Evolutionary conservation across 2,113 vertebrate genomes (phyloP).

Genomic region (Amazona guildingii): DNA sequence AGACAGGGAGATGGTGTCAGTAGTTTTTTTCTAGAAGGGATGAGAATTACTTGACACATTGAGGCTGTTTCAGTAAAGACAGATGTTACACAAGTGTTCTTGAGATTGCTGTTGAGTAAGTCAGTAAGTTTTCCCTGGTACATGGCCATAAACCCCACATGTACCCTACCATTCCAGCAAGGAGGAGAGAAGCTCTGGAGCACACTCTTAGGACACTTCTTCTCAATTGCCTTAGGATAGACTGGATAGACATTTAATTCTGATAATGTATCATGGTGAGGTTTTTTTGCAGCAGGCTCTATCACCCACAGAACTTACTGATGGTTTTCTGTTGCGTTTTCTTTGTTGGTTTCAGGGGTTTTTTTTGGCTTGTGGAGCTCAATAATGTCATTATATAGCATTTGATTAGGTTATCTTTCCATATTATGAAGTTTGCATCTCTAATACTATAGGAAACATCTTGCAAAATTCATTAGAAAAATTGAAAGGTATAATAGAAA

Average conservation of each 20-base stretch:
- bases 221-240: neutral
- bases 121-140: neutral
- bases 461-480: neutral
- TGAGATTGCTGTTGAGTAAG: neutral
- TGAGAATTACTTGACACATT: neutral
- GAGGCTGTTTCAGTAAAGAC: neutral
- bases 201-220: neutral
- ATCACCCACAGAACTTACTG: neutral
- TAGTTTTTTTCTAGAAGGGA: neutral
- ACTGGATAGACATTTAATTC: neutral
- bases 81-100: neutral
- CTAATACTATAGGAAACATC: neutral
- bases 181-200: neutral
- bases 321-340: neutral
- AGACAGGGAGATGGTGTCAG: neutral
- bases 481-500: neutral
- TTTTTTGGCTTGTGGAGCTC: neutral
- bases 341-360: neutral
- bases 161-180: neutral
- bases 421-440: neutral
- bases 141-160: rapidly evolving
- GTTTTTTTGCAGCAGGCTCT: neutral
- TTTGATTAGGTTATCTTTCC: neutral
- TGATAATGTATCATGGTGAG: rapidly evolving
- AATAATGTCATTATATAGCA: neutral